These are phyloP conservation scores for Microtus oregoni DNA, from an alignment of 2,113 vertebrate species.

Conservation along the genomic window DNA sequence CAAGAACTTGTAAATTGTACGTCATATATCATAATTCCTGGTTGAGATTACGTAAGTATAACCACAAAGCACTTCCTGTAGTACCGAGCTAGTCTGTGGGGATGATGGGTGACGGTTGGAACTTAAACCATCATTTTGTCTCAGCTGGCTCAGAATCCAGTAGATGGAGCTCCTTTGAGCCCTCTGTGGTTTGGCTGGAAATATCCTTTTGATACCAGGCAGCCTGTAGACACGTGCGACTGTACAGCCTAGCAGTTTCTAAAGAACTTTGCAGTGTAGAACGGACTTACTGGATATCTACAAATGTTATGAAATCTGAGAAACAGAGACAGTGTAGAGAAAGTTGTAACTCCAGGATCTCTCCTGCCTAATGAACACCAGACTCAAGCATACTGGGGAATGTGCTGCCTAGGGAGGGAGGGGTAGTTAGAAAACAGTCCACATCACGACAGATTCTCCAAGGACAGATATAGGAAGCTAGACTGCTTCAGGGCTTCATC, in stretches of 20 bases:
- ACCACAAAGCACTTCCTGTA: not conserved
- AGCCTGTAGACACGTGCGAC: not conserved
- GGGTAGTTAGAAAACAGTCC: not conserved
- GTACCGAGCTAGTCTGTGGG: not conserved
- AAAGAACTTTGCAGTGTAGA: not conserved
- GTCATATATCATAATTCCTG: not conserved
- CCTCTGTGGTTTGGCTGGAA: not conserved
- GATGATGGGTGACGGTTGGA: not conserved
- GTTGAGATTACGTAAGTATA: not conserved
- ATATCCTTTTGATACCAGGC: not conserved
- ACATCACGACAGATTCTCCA: not conserved
- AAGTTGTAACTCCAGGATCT: not conserved
- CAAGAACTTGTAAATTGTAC: not conserved
- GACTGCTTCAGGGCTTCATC: not conserved
- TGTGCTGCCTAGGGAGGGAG: not conserved
- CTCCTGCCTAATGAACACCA: not conserved
- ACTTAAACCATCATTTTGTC: constrained; percentile 12
- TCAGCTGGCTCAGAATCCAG: not conserved
- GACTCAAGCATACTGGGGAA: not conserved
- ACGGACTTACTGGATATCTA: not conserved
- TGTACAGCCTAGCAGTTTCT: not conserved
- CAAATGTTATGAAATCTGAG: not conserved
- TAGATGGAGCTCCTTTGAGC: not conserved
- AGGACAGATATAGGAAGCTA: not conserved
- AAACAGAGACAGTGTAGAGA: not conserved